phyloP scores from a whole-genome alignment of 2,888 invertebrate genomes.

The Anodontia alba region DNA sequence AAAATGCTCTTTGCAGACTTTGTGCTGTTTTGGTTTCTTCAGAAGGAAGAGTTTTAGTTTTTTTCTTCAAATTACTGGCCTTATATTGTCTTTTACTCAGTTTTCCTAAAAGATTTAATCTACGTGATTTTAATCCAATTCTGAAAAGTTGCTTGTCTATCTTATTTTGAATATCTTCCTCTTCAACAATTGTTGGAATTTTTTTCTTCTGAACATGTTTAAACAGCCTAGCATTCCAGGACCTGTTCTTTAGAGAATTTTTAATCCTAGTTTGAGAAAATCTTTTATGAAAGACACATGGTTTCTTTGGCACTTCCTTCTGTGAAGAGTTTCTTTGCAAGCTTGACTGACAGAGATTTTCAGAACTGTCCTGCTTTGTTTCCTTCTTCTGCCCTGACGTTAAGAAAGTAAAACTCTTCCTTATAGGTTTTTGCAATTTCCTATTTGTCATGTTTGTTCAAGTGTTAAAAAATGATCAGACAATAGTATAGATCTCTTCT shows the following conservation, averaged over 20 bases:
- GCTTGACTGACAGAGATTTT: background rate
- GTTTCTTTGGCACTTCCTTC: background rate
- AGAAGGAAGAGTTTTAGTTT: background rate
- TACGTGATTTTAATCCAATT: background rate
- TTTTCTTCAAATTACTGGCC: background rate
- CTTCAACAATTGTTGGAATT: background rate
- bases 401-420: background rate
- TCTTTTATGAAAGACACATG: background rate
- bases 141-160: background rate
- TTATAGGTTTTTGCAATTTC: background rate
- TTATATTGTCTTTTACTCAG: background rate
- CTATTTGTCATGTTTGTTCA: conserved; percentile 10
- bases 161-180: background rate
- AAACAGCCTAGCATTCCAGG: background rate
- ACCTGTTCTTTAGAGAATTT: background rate
- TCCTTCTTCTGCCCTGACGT: background rate
- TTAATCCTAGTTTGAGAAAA: background rate
- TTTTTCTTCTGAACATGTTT: background rate
- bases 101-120: background rate
- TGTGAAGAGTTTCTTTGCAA: background rate
- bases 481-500: background rate
- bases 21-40: background rate
- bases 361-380: background rate
- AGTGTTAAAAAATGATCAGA: background rate
- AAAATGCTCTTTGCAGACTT: background rate